These are phyloP conservation scores for Phaonia tiefii DNA, from an alignment of 2,888 invertebrate genomes.

Conservation along the genomic window DNA sequence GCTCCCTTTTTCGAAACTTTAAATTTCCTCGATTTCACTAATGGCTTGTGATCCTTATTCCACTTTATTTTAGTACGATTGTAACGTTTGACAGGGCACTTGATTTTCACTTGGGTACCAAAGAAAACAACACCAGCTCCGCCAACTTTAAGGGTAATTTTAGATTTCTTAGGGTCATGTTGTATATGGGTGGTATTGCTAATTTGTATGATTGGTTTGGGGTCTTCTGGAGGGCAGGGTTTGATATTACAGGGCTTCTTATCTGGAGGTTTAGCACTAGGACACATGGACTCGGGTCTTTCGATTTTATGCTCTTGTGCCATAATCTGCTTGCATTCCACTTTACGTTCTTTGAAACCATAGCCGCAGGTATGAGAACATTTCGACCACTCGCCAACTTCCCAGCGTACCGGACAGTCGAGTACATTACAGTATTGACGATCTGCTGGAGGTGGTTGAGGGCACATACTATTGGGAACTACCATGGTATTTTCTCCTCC, in stretches of 20 bases:
- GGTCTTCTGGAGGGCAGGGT: slow-evolving; percentile 87
- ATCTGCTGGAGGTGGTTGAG: slow-evolving; percentile 93
- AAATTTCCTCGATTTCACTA: slow-evolving; percentile 89
- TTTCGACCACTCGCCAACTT: slow-evolving; percentile 92
- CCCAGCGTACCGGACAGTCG: slow-evolving; percentile 96
- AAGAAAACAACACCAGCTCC: slow-evolving; percentile 94
- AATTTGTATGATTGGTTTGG: slow-evolving; percentile 88
- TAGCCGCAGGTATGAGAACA: slow-evolving; percentile 96
- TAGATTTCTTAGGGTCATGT: slow-evolving; percentile 89
- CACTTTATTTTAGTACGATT: slow-evolving; percentile 92
- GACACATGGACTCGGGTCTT: slow-evolving; percentile 88
- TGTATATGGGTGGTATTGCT: slow-evolving; percentile 92
- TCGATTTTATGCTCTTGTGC: slow-evolving; percentile 95
- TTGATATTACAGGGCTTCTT: slow-evolving; percentile 93
- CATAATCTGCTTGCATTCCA: slow-evolving; percentile 95
- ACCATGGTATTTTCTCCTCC: slow-evolving; percentile 94
- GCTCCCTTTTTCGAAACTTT: slow-evolving; percentile 96
- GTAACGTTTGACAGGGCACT: slow-evolving; percentile 93
- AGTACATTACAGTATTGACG: slow-evolving; percentile 95
- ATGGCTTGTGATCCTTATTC: slow-evolving; percentile 91
- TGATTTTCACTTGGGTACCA: slow-evolving; percentile 95
- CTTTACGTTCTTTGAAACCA: slow-evolving; percentile 91
- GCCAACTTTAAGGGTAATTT: slow-evolving; percentile 92
- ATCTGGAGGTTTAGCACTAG: slow-evolving; percentile 87
- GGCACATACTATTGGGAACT: slow-evolving; percentile 95